phyloP scores from a whole-genome alignment of 2,888 invertebrate genomes.

The Drosophila ezoana region DNA sequence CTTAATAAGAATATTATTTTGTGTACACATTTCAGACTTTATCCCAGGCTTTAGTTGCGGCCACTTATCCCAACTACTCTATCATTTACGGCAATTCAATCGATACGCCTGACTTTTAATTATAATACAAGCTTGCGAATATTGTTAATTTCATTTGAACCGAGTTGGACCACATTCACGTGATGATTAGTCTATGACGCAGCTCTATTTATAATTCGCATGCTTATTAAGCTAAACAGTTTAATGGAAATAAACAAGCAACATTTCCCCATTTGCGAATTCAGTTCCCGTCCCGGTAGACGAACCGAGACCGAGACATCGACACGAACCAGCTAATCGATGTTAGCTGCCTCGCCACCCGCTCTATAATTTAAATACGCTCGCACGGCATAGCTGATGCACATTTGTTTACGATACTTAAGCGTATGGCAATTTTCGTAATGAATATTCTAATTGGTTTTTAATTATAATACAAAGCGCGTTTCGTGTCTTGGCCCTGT shows the following conservation, averaged over 20 bases:
- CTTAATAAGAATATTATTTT: not conserved
- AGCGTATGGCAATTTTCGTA: slow-evolving; percentile 66
- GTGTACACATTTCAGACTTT: not conserved
- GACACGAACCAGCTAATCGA: slow-evolving; percentile 13
- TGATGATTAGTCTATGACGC: slow-evolving; percentile 34
- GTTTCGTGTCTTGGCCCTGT: slow-evolving; percentile 50
- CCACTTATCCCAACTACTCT: not conserved
- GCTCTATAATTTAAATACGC: slow-evolving; percentile 55
- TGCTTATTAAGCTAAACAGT: slow-evolving; percentile 35
- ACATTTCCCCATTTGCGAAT: slow-evolving; percentile 11
- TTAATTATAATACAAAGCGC: slow-evolving; percentile 70
- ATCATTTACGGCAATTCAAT: slow-evolving; percentile 22
- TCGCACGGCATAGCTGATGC: slow-evolving; percentile 54
- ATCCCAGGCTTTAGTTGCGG: not conserved
- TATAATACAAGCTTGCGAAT: slow-evolving; percentile 4
- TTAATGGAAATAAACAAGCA: slow-evolving; percentile 30
- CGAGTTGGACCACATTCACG: slow-evolving; percentile 30
- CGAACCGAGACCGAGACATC: not conserved
- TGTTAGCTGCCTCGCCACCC: slow-evolving; percentile 19
- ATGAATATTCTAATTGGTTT: slow-evolving; percentile 77
- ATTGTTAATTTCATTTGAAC: slow-evolving; percentile 7
- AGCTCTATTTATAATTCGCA: slow-evolving; percentile 41
- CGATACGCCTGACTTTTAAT: slow-evolving; percentile 1
- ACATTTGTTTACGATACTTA: slow-evolving; percentile 53
- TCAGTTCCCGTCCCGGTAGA: not conserved